Evolutionary conservation across 2,888 invertebrate species (phyloP).

Genomic region (Ophraella communa): DNA sequence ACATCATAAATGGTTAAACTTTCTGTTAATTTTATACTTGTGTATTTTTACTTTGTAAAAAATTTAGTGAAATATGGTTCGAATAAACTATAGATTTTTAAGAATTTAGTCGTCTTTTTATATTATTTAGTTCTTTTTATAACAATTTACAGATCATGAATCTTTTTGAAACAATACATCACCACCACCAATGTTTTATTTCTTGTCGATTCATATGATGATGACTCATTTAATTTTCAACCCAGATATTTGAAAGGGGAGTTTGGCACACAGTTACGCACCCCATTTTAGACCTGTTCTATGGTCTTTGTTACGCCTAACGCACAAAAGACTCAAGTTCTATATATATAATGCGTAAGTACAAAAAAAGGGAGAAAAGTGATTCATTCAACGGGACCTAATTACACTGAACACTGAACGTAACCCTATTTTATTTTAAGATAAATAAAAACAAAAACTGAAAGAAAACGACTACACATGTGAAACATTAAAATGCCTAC

Average conservation of each 20-base stretch:
- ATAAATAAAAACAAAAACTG: not conserved
- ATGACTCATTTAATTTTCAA: slow-evolving; percentile 41
- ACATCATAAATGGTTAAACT: too few relatives aligned
- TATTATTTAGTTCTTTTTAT: not conserved
- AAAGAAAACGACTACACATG: not conserved
- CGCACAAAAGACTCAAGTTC: not conserved
- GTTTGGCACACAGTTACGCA: slow-evolving; percentile 19
- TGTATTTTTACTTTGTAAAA: too few relatives aligned
- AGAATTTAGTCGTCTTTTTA: too few relatives aligned
- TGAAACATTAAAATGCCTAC: not conserved
- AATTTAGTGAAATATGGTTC: too few relatives aligned
- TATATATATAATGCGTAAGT: slow-evolving; percentile 3
- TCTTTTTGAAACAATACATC: not conserved
- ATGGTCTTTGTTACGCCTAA: slow-evolving; percentile 26
- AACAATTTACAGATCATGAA: not conserved
- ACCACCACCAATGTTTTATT: not conserved
- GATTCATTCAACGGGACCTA: slow-evolving; percentile 10
- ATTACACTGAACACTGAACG: not conserved
- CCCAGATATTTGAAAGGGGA: slow-evolving; percentile 34
- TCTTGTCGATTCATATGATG: slow-evolving; percentile 29
- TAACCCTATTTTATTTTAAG: slow-evolving; percentile 1
- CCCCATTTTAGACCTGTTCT: slow-evolving; percentile 24
- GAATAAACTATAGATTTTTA: too few relatives aligned
- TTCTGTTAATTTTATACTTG: too few relatives aligned
- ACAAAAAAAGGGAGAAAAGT: slow-evolving; percentile 12